These are phyloP conservation scores for Pteruthius melanotis DNA, from an alignment of 2,113 vertebrate species.

Conservation along the genomic window DNA sequence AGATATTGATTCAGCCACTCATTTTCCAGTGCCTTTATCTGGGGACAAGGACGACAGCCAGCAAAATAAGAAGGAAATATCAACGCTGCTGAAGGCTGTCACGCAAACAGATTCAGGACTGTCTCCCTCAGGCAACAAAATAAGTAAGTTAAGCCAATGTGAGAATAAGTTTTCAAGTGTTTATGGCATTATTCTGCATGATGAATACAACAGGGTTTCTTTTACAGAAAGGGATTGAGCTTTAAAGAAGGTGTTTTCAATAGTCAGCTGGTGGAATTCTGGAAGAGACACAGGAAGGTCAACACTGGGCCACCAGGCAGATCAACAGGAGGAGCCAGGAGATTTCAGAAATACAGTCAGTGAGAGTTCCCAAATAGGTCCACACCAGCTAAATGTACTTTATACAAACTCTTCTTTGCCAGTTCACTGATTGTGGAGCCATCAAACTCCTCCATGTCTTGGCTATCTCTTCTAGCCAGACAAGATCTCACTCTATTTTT, in stretches of 20 bases:
- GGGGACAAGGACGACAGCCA: neutral
- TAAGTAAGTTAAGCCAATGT: neutral
- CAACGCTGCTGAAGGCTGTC: slow-evolving; percentile 1
- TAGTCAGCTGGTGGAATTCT: neutral
- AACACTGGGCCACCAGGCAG: neutral
- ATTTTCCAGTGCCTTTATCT: neutral
- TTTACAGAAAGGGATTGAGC: neutral
- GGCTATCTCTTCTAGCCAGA: neutral
- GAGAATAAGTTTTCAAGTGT: neutral
- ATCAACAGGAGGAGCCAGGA: neutral
- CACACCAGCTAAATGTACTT: neutral
- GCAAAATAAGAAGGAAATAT: neutral
- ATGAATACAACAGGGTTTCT: neutral
- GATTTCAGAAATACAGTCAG: neutral
- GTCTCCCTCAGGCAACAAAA: neutral
- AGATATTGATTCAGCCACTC: slow-evolving; percentile 29
- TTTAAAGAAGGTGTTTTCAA: neutral
- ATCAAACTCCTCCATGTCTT: neutral
- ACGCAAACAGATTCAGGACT: neutral
- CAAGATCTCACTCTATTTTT: slow-evolving; percentile 2
- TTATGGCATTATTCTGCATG: neutral
- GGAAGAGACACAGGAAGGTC: neutral
- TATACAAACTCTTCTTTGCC: neutral
- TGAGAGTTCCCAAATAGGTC: neutral
- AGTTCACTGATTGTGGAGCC: neutral